Base-by-base conservation (phyloP, 2,113 vertebrate genomes). In the Apistogramma diplotaenia region DNA sequence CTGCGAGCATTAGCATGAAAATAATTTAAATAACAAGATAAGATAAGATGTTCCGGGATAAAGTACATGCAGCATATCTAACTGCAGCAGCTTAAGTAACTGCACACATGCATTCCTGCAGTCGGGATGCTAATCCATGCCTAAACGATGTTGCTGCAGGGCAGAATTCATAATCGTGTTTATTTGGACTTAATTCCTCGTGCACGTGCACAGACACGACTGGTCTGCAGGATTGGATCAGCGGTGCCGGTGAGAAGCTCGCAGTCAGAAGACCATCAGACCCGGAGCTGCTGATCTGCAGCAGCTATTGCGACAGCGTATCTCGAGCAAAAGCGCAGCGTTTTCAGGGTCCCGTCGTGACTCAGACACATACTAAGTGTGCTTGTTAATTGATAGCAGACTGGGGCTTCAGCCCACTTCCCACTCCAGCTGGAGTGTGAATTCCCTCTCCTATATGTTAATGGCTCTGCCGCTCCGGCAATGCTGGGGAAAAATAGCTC, bases 401-500 rank as follows among this genome's bases (percentile, higher is more conserved):
- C 84, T 78, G 83, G 74, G 81, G 83, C 89, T 79, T 80, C 90
- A 85, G 85, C 81, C 79, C 85, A 81, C 87, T 91, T 89, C 83
- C 91, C 91, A 77, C 77, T 93, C 86, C 85, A 93, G 87, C 89
- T 91, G 87, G 82, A 86, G 90, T 93, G 91, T 85, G 87, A 91
- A 93, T 93, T 95, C 93, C 87, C 90, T 85, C 89, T 90, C 89
- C 88, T 89, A 83, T 87, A 90, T 91, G 92, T 90, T 93, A 93
- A 93, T 91, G 89, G 90, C 21, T 82, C 83, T 55, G 83, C 80
- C 23, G 53, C 18, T 49, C 75, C 70, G 21, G 54, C 56, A 37
- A 29, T 8, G 76, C 56, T 19, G 76, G 72, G 43, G 82, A 81
- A 84, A 84, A 90, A 86, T 80, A 79, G 73, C 85, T 60, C 59